These are phyloP conservation scores for Agrotis segetum DNA, from an alignment of 2,888 invertebrate species.

Conservation along the genomic window DNA sequence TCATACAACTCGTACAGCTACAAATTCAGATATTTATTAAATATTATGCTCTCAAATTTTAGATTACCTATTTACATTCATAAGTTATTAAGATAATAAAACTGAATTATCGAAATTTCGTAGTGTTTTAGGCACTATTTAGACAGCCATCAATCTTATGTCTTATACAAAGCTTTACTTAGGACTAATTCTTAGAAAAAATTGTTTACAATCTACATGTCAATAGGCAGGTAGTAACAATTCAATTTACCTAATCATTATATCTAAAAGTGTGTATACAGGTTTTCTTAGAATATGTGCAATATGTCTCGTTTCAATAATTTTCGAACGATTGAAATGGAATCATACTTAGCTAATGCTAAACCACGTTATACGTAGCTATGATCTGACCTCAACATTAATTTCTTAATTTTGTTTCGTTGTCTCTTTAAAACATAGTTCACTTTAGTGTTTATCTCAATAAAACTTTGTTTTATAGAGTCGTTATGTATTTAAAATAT, in stretches of 20 bases:
- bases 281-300: constrained; percentile 58
- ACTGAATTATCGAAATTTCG: constrained; percentile 90
- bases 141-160: constrained; percentile 91
- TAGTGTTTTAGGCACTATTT: constrained; percentile 91
- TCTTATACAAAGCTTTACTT: constrained; percentile 89
- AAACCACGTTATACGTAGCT: constrained; percentile 26
- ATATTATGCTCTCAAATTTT: constrained; percentile 81
- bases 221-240: constrained; percentile 90
- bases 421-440: constrained; percentile 51
- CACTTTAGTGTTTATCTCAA: constrained; percentile 42
- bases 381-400: constrained; percentile 45
- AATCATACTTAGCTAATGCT: constrained; percentile 42
- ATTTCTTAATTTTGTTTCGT: constrained; percentile 22
- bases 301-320: constrained; percentile 41
- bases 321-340: constrained; percentile 31
- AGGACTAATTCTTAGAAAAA: constrained; percentile 82
- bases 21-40: constrained; percentile 77
- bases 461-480: constrained; percentile 54
- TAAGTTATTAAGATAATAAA: constrained; percentile 87
- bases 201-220: constrained; percentile 86
- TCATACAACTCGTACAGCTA: constrained; percentile 82
- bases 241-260: constrained; percentile 79
- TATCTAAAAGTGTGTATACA: constrained; percentile 79
- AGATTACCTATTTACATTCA: constrained; percentile 83
- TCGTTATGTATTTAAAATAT: constrained; percentile 51